Evolutionary conservation across 2,888 invertebrate species (phyloP), one percentile per base, ranked within the genome.

Genomic region (Volucella inflata): DNA sequence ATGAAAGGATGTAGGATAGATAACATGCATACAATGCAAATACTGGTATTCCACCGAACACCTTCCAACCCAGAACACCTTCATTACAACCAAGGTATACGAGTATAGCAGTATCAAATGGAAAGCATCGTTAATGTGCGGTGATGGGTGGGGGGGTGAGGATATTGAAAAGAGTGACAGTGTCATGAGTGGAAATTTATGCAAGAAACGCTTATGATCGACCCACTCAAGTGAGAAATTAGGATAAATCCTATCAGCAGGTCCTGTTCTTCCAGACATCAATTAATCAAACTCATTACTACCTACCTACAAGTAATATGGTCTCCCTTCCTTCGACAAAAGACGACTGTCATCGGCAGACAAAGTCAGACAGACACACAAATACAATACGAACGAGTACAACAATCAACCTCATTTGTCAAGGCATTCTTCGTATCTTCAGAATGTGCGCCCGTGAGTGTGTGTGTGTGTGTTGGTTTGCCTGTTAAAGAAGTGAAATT

Each of bases 231-330:
- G 84, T 59, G 80, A 65, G 60, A 80, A 80, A 84, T 84, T 80
- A 80, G 71, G 74, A 84, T 71, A 21, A 79, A 79, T 74, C 78
- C 82, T 64, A 75, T 79, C 75, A 70, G 38, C 16, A 30, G 64
- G 77, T 17, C 46, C 40, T 76, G 21, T 68, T 62, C 74, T 51
- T 55, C 51, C 30, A 30, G 48, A 48, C 36, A 71, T 67, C 80
- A 80, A 84, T 80, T 84, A 84, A 80, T 84, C 84, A 83, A 62
- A 83, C 74, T 79, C 79, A 68, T 78, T 78, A 72, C 62, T 68
- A n/a, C n/a, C n/a, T n/a, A n/a, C n/a, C n/a, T n/a, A 46, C 30
- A 36, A 55, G 46, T 55, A 60, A 72, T 59, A 77, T 48, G 68
- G 40, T 55, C 72, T 72, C 51, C 51, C 64, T 74, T 38, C 30